Evolutionary conservation across 2,888 invertebrate species (phyloP).

Genomic region (Tubulanus polymorphus): DNA sequence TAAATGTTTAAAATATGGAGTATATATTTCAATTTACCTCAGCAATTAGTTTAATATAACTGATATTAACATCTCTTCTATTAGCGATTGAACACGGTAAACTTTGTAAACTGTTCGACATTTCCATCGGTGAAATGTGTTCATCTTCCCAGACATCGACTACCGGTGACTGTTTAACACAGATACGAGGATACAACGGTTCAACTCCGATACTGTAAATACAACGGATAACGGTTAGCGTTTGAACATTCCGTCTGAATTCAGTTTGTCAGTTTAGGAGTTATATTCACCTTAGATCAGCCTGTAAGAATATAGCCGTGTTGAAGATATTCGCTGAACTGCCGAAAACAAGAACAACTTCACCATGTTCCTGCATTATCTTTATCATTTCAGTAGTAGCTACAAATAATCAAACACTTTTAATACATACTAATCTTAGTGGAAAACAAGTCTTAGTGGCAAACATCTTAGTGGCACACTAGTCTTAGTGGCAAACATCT

Average conservation of each 20-base stretch:
- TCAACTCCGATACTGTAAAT: conserved; percentile 84
- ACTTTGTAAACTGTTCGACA: conserved; percentile 78
- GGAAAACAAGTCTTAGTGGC: too few relatives aligned
- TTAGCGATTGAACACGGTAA: conserved; percentile 84
- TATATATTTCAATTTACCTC: conserved; percentile 57
- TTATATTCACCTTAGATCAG: conserved; percentile 60
- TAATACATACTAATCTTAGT: too few relatives aligned
- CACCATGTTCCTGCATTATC: conserved; percentile 95
- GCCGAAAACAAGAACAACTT: conserved; percentile 88
- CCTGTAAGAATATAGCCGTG: conserved; percentile 87
- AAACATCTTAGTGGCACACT: too few relatives aligned
- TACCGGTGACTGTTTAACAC: conserved; percentile 61
- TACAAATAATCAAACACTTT: too few relatives aligned
- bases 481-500: too few relatives aligned
- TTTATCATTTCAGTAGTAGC: conserved; percentile 81
- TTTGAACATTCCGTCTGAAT: too few relatives aligned
- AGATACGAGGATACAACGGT: conserved; percentile 87
- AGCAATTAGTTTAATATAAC: conserved; percentile 76
- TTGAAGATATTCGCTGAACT: conserved; percentile 88
- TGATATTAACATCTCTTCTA: conserved; percentile 72
- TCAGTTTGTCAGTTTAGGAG: neutral
- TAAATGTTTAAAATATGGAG: neutral
- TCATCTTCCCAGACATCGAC: conserved; percentile 49
- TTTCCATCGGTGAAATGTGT: conserved; percentile 67
- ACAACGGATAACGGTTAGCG: too few relatives aligned